Percentiles rank a stretch among this genome's conserved stretches.
Evolutionary conservation across 1,140 invertebrate genomes (phyloP).

Genomic region (Pygmarrhopalites habei): DNA sequence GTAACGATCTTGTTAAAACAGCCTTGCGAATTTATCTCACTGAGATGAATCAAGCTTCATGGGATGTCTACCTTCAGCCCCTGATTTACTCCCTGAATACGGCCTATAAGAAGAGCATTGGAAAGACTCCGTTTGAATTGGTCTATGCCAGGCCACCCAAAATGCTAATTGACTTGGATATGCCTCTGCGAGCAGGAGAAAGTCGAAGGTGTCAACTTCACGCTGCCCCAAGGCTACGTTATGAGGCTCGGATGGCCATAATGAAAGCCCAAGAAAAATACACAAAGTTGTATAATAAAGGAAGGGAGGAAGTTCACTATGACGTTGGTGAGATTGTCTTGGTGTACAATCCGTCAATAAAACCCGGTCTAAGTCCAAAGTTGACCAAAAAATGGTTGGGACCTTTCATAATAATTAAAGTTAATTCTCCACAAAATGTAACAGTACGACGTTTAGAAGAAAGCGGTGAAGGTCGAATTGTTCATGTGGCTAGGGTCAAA

Average conservation of each 20-base stretch:
- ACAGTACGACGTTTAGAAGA: neutral
- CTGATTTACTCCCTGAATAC: slow-evolving; percentile 1
- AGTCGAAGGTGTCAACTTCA: neutral
- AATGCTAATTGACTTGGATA: neutral
- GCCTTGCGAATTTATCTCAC: neutral
- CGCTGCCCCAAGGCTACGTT: neutral
- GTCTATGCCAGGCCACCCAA: neutral
- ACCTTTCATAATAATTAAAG: neutral
- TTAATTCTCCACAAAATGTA: neutral
- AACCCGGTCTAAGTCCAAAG: neutral
- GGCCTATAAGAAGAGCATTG: neutral
- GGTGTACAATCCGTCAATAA: neutral
- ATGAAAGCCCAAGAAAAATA: neutral
- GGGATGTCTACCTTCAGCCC: neutral
- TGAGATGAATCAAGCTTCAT: neutral
- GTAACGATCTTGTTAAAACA: neutral
- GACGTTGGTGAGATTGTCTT: neutral
- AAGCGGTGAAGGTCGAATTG: neutral
- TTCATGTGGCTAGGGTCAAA: neutral
- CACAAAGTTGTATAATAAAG: neutral
- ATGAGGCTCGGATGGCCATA: neutral
- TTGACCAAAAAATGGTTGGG: neutral
- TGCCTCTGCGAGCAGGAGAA: neutral
- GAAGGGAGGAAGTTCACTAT: neutral
- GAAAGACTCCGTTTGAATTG: neutral